Base-by-base conservation (phyloP, 1,140 invertebrate genomes). In the Bradynema listronoti region DNA sequence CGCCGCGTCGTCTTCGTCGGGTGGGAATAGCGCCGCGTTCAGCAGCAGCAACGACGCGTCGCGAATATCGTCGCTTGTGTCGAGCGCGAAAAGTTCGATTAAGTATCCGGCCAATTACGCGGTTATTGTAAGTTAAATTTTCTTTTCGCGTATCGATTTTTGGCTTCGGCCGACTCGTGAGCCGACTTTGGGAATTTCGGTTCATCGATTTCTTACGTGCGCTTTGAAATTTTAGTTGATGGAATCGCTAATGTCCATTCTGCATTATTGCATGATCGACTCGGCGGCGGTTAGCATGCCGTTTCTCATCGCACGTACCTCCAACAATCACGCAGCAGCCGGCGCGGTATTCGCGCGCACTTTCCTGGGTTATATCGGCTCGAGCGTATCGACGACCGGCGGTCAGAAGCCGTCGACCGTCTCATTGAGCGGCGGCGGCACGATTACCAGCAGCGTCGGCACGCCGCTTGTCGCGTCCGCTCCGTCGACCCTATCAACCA, bases 231-330 rank as follows among this genome's bases (percentile, higher is more conserved):
- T 77, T 54, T 27, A 64, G 72, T 45, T 65, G 74, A 77, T 91
- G 55, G 88, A 91, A 80, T 86, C 87, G 0, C 76, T 91, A 52
- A 89, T 88, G 0, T 86, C 88, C 34, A 79, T 91, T 4, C 85
- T 87, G 67, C 89, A 91, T 78, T 90, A 88, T 78, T 90, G 88
- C 68, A 79, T 91, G 14, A 79, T 91, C 62, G 88, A 91, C 77
- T 83, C 65, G 19, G 11, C 27, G 9, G 16, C 63, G n/a, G 25
- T 39, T 9, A 49, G 30, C 16, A 50, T 59, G 36, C 42, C 63
- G 11, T 46, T 66, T n/a, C 24, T 36, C 2, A 2, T n/a, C 4
- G 29, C 22, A 4, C n/a, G 29, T 16, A 30, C 25, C 22, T 29
- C 24, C 34, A 33, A 30, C 29, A 16, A 32, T 36, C 27, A 29